Evolutionary conservation across 2,113 vertebrate genomes (phyloP).

Genomic region (Sylvilagus bachmani): DNA sequence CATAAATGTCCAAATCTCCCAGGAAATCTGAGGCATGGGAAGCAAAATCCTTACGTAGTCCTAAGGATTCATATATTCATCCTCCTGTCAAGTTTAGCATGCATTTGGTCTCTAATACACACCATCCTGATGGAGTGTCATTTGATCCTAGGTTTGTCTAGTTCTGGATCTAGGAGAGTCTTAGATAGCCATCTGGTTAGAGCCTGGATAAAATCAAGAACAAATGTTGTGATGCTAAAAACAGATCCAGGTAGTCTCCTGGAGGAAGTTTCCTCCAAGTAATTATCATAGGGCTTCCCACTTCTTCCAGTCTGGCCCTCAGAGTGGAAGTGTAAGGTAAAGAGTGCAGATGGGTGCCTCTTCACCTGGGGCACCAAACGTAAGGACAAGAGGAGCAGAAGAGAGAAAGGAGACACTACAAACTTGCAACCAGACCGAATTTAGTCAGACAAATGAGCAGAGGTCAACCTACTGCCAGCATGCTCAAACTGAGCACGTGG

Average conservation of each 20-base stretch:
- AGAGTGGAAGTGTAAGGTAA: no score
- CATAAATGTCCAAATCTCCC: neutral
- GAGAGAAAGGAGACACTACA: no score
- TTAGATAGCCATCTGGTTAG: neutral
- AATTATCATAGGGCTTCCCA: neutral
- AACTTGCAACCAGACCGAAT: no score
- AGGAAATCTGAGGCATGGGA: neutral
- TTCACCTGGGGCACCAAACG: no score
- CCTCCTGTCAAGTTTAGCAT: neutral
- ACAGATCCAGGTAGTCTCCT: neutral
- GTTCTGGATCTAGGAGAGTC: neutral
- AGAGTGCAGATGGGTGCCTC: no score
- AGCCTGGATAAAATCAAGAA: neutral
- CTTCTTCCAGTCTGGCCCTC: no score
- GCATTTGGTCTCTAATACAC: neutral
- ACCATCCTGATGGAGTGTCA: neutral
- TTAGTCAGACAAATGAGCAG: no score
- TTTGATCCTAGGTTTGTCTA: conserved; percentile 5
- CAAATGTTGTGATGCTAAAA: neutral
- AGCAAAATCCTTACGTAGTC: neutral
- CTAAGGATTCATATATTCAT: neutral
- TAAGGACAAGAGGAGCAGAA: no score
- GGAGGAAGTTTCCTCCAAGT: neutral
- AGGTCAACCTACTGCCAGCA: no score
- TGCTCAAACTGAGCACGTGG: no score